Evolutionary conservation across 2,113 vertebrate species (phyloP).

Genomic region (Nestor notabilis): DNA sequence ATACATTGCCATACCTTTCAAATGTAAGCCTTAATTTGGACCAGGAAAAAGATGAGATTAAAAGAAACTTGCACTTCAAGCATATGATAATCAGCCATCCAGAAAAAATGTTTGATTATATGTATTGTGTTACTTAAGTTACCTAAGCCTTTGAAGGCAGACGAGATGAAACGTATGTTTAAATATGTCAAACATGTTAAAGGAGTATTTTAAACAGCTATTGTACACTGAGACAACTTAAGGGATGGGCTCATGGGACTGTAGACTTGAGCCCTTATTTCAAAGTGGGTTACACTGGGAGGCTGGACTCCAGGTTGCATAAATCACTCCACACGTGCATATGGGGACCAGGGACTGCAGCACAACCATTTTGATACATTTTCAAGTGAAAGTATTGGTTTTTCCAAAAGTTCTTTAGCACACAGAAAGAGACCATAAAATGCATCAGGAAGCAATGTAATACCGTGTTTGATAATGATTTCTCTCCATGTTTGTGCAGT

Average conservation of each 20-base stretch:
- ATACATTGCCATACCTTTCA: not conserved
- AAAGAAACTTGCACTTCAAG: conserved; percentile 26
- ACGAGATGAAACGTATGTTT: not conserved
- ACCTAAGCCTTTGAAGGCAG: conserved; percentile 13
- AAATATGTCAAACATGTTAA: not conserved
- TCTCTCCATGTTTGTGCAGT: not conserved
- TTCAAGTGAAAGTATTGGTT: not conserved
- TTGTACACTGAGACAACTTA: not conserved
- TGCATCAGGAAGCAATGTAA: not conserved
- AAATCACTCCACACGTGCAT: not conserved
- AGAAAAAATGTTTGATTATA: conserved; percentile 9
- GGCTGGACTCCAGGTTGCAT: not conserved
- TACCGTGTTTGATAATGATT: not conserved
- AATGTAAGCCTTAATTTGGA: not conserved
- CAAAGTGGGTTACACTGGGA: not conserved
- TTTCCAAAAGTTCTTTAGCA: not conserved
- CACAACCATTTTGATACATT: not conserved
- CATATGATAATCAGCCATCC: not conserved
- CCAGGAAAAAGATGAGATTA: not conserved
- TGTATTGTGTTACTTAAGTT: conserved; percentile 18
- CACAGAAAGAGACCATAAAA: not conserved
- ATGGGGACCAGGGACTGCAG: not conserved
- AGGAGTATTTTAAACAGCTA: conserved; percentile 4
- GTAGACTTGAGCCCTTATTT: not conserved
- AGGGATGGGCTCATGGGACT: not conserved